Evolutionary conservation across 2,797 vertebrate species (phyloP), one percentile per base, ranked within the genome.

Genomic region (Heterohyrax brucei): DNA sequence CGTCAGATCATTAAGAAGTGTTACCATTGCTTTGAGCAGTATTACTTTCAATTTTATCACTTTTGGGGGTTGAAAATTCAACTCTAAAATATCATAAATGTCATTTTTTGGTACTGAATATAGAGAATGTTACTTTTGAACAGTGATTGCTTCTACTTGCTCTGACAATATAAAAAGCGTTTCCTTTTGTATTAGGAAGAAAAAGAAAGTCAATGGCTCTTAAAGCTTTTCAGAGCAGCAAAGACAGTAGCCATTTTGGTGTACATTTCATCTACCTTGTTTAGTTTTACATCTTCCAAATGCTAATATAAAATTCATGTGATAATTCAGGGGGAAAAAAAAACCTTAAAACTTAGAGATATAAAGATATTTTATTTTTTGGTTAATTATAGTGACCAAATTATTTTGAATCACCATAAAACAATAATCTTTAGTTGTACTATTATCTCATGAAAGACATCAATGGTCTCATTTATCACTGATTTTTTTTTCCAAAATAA

Each of bases 81-180:
- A 68, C n/a, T 79, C 7, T 62, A 84, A 89, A 89, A 70, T 90
- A 50, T 86, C 18, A 87, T 68, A 91, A 91, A 89, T 88, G 77
- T 61, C 46, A 79, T 88, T 93, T 92, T 76, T 83, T 78, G 13
- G 4, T 93, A 84, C 79, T 85, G 59, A 4, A 24, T 28, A 28
- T 91, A 64, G 26, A 87, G 79, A 92, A 0, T 76, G 50, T 85
- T 93, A 80, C 10, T 78, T 96, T 92, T 84, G 14, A 94, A 87
- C 14, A 44, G 21, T 62, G 81, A 92, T 89, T 95, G 4, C 14
- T 30, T 92, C 87, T 92, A 72, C 7, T 93, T 18, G 94, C 13
- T 62, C 19, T 72, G 21, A 89, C 26, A 73, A 22, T 83, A 4
- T 53, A 26, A 92, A 66, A 85, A 90, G 13, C 77, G 8, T 78